A percentile compares a stretch with the other conserved stretches of the same genome.
Conservation (phyloP, 37 sponge, comb jelly and placozoan genomes). For the Diacarnus erythraeanus region DNA sequence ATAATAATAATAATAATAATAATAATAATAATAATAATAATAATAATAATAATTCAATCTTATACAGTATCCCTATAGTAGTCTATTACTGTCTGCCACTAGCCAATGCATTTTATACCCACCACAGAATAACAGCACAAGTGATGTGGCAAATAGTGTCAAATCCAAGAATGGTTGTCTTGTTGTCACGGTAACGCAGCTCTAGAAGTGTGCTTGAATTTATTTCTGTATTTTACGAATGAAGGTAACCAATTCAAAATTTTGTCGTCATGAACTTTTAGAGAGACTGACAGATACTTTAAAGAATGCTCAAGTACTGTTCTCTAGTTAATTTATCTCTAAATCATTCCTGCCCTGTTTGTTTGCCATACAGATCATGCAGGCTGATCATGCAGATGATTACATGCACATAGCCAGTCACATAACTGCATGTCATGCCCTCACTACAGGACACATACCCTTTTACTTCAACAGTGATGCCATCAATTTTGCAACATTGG, state of each 20-base stretch:
- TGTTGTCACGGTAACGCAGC: neutral
- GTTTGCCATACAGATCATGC: constrained; percentile 36
- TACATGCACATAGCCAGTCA: constrained; percentile 33
- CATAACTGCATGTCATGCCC: constrained; percentile 49
- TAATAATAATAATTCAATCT: no score
- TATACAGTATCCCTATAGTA: no score
- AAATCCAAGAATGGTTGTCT: constrained; percentile 7
- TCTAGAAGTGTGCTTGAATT: neutral
- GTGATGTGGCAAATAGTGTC: neutral
- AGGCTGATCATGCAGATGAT: constrained; percentile 24
- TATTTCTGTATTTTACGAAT: neutral
- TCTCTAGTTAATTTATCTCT: no score
- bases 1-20: no score
- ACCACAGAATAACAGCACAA: neutral
- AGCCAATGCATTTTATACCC: no score
- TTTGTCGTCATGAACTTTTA: constrained; percentile 53
- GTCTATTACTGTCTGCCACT: no score
- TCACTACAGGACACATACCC: constrained; percentile 24
- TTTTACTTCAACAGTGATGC: constrained; percentile 48
- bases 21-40: no score
- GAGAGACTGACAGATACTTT: constrained; percentile 37
- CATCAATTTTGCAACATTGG: constrained; percentile 60
- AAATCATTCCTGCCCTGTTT: neutral
- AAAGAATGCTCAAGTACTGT: constrained; percentile 42
- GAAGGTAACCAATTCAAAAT: constrained; percentile 55